These are phyloP conservation scores for Pristiophorus japonicus DNA, from an alignment of 2,113 vertebrate species.

Conservation along the genomic window DNA sequence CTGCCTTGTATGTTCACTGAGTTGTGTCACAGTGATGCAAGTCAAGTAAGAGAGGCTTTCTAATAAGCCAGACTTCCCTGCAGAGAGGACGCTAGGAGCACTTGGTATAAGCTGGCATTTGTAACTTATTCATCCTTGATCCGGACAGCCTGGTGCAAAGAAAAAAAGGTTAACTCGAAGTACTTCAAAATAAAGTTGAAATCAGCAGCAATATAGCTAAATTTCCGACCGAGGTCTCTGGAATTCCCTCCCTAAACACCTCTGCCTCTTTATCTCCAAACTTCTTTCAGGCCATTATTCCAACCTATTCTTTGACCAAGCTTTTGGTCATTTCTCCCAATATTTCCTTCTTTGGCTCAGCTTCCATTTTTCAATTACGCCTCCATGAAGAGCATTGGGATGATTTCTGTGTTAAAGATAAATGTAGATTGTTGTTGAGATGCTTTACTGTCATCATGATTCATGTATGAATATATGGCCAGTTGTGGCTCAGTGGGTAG, in stretches of 20 bases:
- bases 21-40: conserved; percentile 60
- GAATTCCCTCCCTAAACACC: background rate
- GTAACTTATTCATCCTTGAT: conserved; percentile 40
- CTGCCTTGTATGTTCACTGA: conserved; percentile 61
- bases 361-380: background rate
- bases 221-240: background rate
- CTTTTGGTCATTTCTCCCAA: background rate
- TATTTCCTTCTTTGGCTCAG: background rate
- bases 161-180: background rate
- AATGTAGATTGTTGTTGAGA: background rate
- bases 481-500: no score
- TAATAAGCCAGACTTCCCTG: conserved; percentile 52
- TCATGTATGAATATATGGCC: no score
- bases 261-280: no score
- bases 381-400: background rate
- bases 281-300: background rate
- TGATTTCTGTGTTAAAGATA: background rate
- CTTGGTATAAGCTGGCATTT: conserved; percentile 22
- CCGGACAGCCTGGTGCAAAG: background rate
- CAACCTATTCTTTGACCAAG: background rate
- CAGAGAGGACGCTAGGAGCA: conserved; percentile 43
- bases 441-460: background rate
- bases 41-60: conserved; percentile 50
- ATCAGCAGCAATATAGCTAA: background rate
- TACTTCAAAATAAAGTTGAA: background rate